Evolutionary conservation across 2,797 vertebrate species (phyloP), one percentile per base, ranked within the genome.

Genomic region (Echiichthys vipera): DNA sequence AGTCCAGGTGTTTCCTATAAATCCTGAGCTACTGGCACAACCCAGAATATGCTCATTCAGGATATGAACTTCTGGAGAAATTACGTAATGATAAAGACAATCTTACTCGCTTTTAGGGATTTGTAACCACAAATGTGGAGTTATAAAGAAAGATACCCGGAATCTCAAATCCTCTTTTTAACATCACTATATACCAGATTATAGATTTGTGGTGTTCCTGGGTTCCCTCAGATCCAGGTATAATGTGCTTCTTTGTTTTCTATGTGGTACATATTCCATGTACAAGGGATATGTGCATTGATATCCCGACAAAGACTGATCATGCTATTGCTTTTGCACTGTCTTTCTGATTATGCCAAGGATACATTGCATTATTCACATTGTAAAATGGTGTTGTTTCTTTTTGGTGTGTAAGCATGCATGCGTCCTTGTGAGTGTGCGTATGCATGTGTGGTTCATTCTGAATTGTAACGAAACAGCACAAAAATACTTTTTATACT

Each of bases 301-400:
- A 81, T 80, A 80, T 84, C 50, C 79, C 80, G 54, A 84, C 75
- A 72, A 72, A 75, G 73, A 89, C 88, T 79, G 78, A 84, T 83
- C 53, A 72, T 75, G 83, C 82, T 88, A 61, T 87, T 81, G 90
- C 91, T 93, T 92, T 92, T 93, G 89, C 90, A 90, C 90, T 85
- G 89, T 92, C 83, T 88, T 81, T 92, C 84, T 84, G 81, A 92
- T 86, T 87, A 93, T 91, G 93, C 92, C 93, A 94, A 93, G 93
- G 92, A 94, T 89, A 84, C 86, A 91, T 83, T 87, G 78, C 84
- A 83, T 92, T 84, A 87, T 88, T 86, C 82, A 87, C 78, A 71
- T 73, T 79, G 50, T 83, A 85, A 83, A 87, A 80, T 47, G 42
- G 83, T 91, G 74, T 81, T 85, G 65, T 82, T 87, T 79, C 42